A percentile compares a stretch with the other conserved stretches of the same genome.
These are phyloP conservation scores for Lymantria monacha DNA, from an alignment of 2,888 invertebrate genomes.

Conservation along the genomic window DNA sequence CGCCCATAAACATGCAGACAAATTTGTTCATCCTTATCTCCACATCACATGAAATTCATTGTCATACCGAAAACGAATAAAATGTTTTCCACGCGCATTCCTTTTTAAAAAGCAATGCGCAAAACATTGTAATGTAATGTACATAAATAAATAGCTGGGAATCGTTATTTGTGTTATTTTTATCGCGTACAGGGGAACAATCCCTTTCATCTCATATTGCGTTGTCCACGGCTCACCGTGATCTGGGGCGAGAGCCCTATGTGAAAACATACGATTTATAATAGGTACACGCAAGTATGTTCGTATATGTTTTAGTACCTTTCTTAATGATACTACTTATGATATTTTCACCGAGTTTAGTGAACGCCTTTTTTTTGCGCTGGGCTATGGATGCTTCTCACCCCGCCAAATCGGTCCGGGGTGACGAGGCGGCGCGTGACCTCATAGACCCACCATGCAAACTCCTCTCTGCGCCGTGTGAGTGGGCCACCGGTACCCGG, in stretches of 20 bases:
- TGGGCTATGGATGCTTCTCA: no score
- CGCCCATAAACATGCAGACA: no score
- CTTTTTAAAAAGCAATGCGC: neutral
- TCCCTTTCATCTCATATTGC: conserved; percentile 61
- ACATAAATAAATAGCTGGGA: conserved; percentile 21
- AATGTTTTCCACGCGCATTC: neutral
- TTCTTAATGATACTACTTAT: no score
- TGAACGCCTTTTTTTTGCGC: no score
- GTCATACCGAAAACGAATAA: neutral
- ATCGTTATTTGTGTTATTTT: conserved; percentile 35
- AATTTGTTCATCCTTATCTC: no score
- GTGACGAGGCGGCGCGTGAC: no score
- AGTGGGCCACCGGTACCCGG: no score
- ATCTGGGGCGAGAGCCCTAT: conserved; percentile 42
- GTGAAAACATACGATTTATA: conserved; percentile 22
- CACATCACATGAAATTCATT: neutral
- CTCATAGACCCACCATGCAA: no score
- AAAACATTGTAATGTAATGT: conserved; percentile 12
- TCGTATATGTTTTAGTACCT: neutral
- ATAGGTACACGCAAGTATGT: neutral
- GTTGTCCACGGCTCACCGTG: conserved; percentile 48
- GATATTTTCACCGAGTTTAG: no score
- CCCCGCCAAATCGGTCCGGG: no score
- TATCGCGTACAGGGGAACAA: conserved; percentile 41
- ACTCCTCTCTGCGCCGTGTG: no score